Percentiles rank a stretch among this genome's conserved stretches.
These are phyloP conservation scores for Cremastinae sp. DNA, from an alignment of 2,888 invertebrate species.

Conservation along the genomic window DNA sequence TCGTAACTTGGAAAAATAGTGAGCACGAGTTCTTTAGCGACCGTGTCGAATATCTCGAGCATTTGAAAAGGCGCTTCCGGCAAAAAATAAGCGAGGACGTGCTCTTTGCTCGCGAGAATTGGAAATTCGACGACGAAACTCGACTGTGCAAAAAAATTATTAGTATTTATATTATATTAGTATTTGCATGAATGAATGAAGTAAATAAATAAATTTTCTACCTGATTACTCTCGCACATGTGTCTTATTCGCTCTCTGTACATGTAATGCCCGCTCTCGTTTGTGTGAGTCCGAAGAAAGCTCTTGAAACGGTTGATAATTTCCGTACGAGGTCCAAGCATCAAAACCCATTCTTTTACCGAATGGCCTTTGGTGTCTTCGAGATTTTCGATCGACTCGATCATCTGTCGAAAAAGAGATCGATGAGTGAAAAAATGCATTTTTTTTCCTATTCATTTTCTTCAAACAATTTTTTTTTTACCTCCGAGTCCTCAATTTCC, in stretches of 20 bases:
- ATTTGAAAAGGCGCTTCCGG: conserved; percentile 99
- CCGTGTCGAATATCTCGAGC: conserved; percentile 97
- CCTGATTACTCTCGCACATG: conserved; percentile 96
- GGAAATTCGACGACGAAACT: conserved; percentile 97
- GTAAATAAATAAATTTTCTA: conserved; percentile 36
- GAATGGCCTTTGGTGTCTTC: conserved; percentile 98
- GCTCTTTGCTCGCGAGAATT: conserved; percentile 93
- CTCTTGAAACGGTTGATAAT: conserved; percentile 96
- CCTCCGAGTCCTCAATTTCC: conserved; percentile 88
- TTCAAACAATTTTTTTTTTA: conserved; percentile 65
- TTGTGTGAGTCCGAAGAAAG: conserved; percentile 94
- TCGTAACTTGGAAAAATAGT: conserved; percentile 98
- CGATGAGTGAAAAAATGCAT: neutral
- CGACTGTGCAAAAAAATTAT: conserved; percentile 79
- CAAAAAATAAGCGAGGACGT: conserved; percentile 96
- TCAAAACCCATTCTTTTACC: conserved; percentile 97
- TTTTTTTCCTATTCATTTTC: neutral
- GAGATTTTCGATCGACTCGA: conserved; percentile 98
- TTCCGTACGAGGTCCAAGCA: conserved; percentile 97
- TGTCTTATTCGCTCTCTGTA: conserved; percentile 95
- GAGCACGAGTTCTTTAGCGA: conserved; percentile 95
- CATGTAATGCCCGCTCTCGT: conserved; percentile 92
- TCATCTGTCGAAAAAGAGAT: conserved; percentile 82
- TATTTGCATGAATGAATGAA: conserved; percentile 27
- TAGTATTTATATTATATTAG: too few relatives aligned